Percentiles rank a stretch among this genome's conserved stretches.
phyloP scores from a whole-genome alignment of 2,797 vertebrate species.

The Malurus leucopterus region DNA sequence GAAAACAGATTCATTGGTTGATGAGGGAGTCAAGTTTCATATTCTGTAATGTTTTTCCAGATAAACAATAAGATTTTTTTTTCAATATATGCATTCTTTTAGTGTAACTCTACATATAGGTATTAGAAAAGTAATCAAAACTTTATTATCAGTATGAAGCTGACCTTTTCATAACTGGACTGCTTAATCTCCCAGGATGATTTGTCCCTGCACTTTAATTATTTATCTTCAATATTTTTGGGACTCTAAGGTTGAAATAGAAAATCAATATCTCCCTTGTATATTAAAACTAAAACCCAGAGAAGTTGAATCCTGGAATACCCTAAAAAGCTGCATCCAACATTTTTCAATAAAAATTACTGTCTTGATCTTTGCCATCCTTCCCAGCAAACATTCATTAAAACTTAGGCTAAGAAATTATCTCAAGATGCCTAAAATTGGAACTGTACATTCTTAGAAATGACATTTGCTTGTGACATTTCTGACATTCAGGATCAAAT shows the following conservation, averaged over 20 bases:
- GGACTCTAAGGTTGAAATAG: background rate
- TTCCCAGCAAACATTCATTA: background rate
- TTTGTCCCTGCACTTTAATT: slow-evolving; percentile 8
- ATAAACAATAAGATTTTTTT: background rate
- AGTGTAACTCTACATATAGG: background rate
- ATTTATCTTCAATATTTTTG: slow-evolving; percentile 13
- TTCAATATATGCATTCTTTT: background rate
- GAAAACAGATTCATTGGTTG: background rate
- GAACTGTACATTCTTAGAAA: background rate
- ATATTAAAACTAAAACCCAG: background rate
- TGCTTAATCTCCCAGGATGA: background rate
- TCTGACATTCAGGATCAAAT: background rate
- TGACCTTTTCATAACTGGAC: background rate
- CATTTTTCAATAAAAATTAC: background rate
- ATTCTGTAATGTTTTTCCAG: background rate
- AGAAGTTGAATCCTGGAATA: background rate
- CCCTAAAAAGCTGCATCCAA: background rate
- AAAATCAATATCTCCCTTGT: slow-evolving; percentile 4
- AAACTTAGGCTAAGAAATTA: background rate
- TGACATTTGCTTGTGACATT: background rate
- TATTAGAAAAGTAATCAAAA: slow-evolving; percentile 15
- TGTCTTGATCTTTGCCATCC: background rate
- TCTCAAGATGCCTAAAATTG: background rate
- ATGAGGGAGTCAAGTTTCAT: background rate
- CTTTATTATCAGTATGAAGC: background rate